Base-by-base conservation (phyloP, 2,113 vertebrate genomes). In the Ceratotherium simum region DNA sequence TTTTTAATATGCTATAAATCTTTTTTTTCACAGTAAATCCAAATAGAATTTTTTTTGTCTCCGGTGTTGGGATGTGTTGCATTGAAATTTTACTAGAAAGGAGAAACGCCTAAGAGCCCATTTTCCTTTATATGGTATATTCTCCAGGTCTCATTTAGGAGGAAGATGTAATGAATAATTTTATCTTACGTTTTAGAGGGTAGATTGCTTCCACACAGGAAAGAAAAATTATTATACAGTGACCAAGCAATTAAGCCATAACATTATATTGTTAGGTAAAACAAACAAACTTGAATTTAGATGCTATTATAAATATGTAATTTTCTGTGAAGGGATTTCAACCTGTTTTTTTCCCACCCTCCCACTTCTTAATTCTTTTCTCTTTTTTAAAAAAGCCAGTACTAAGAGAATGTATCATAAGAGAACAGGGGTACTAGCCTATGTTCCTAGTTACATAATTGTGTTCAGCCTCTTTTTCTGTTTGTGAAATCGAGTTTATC, bases 81-180 rank as follows among this genome's bases (percentile, higher is more conserved):
- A 67, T 51, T 95, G 79, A 78, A 81, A 93, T 97, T 97, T 97
- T 93, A 92, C 64, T 95, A 83, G 90, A 87, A 86, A 84, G 73
- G 84, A 97, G 95, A 97, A 93, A 83, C 20, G 83, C 79, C 69
- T 48, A 48, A 92, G 79, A 96, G 65, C 83, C 78, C 42, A 17
- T 97, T 97, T 96, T 96, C 80, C 76, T 95, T 97, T 96, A 91
- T 93, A 29, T 96, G 73, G 54, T 42, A 73, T 73, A 76, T 87
- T 97, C 42, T 95, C 7, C 36, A 80, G 64, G 62, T 87, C 46
- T 97, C 27, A 83, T 97, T 90, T 97, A 90, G 60, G 69, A 93
- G 65, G 36, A 85, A 95, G 60, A 81, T 83, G 21, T 76, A 67
- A 95, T 62, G 48, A 95, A 76, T 95, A 54, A 65, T 97, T 97